These are phyloP conservation scores for Petromus typicus DNA, from an alignment of 2,113 vertebrate species.

Conservation along the genomic window DNA sequence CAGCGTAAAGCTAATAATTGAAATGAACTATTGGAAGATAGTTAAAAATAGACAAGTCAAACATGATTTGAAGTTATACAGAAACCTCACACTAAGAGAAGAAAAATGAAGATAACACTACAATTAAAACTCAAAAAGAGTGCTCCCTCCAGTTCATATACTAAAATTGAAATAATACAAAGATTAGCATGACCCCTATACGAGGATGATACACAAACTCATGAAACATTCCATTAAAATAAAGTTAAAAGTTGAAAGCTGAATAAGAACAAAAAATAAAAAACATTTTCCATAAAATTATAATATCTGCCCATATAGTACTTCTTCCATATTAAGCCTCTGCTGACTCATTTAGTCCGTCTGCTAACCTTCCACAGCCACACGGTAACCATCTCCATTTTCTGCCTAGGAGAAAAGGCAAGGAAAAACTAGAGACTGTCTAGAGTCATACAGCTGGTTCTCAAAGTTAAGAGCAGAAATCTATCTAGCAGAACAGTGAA, in stretches of 20 bases:
- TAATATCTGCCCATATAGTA: neutral
- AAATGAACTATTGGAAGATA: neutral
- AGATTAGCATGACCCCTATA: no score
- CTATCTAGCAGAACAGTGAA: neutral
- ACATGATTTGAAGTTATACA: neutral
- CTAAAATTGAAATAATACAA: no score
- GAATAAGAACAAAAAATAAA: neutral
- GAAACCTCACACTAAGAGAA: neutral
- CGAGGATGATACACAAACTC: no score
- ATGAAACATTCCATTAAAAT: neutral
- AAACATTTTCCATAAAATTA: neutral
- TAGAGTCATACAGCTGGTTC: neutral
- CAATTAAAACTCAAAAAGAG: constrained; percentile 29
- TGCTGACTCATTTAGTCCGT: neutral
- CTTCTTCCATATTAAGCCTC: neutral
- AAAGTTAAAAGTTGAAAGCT: neutral
- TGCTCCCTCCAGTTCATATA: no score
- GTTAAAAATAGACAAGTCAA: neutral
- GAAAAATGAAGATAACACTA: neutral
- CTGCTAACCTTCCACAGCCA: neutral
- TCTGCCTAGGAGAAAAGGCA: constrained; percentile 1
- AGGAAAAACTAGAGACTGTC: neutral
- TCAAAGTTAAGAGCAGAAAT: neutral
- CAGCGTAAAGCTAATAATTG: neutral
- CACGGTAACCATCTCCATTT: neutral